These are phyloP conservation scores for Eretmocerus hayati DNA, from an alignment of 2,888 invertebrate species.

Conservation along the genomic window DNA sequence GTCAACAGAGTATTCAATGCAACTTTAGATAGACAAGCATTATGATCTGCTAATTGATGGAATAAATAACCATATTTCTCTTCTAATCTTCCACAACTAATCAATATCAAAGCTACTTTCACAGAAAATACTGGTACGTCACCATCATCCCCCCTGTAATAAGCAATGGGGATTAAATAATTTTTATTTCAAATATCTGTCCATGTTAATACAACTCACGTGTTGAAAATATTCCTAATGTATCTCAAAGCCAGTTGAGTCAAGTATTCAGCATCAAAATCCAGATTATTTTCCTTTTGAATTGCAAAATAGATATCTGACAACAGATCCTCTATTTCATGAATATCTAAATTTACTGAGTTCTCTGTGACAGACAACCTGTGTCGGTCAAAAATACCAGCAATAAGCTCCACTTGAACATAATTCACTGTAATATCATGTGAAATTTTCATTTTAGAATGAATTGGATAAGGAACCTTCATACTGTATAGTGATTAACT, in stretches of 20 bases:
- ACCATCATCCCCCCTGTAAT: conserved; percentile 54
- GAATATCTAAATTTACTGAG: conserved; percentile 58
- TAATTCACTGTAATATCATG: conserved; percentile 46
- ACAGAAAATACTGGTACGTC: conserved; percentile 61
- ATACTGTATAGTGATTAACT: conserved; percentile 31
- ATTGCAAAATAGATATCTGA: conserved; percentile 69
- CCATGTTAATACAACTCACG: conserved; percentile 52
- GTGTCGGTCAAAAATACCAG: conserved; percentile 66
- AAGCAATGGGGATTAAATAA: conserved; percentile 14
- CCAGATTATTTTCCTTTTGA: conserved; percentile 58
- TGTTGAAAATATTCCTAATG: conserved; percentile 61
- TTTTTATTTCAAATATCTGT: conserved; percentile 8
- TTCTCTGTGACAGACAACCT: conserved; percentile 64
- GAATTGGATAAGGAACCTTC: conserved; percentile 7
- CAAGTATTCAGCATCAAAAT: conserved; percentile 57
- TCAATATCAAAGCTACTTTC: conserved; percentile 60
- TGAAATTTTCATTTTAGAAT: conserved; percentile 22
- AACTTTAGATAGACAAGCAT: conserved; percentile 63
- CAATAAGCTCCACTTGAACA: conserved; percentile 54
- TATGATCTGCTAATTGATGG: conserved; percentile 66
- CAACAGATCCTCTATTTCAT: conserved; percentile 65
- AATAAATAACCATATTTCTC: conserved; percentile 64
- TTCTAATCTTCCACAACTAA: conserved; percentile 59
- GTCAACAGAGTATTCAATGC: conserved; percentile 57
- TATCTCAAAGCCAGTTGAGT: conserved; percentile 62